phyloP scores from a whole-genome alignment of 2,113 vertebrate species.

The Lipophrys pholis region DNA sequence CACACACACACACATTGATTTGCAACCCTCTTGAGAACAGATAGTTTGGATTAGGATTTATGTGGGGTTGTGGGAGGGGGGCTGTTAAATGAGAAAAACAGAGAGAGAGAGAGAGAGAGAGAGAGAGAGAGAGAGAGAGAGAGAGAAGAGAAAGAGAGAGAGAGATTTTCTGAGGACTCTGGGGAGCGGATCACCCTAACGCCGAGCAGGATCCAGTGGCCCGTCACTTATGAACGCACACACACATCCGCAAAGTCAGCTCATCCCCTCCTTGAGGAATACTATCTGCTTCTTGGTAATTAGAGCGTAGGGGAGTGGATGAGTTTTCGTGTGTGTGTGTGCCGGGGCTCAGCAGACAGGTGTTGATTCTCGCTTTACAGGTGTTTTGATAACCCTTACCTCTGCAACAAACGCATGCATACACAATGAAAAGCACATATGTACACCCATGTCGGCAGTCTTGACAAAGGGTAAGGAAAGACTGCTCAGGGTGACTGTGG shows the following conservation, averaged over 20 bases:
- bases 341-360: slow-evolving; percentile 38
- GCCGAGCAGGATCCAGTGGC: slow-evolving; percentile 57
- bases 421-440: slow-evolving; percentile 30
- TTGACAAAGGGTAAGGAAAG: slow-evolving; percentile 49
- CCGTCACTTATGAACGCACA: slow-evolving; percentile 33
- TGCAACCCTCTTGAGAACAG: slow-evolving; percentile 26
- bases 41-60: slow-evolving; percentile 3
- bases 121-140: not conserved
- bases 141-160: not conserved
- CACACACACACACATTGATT: slow-evolving; percentile 2
- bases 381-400: slow-evolving; percentile 66
- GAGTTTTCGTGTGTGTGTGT: slow-evolving; percentile 13
- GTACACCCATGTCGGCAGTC: slow-evolving; percentile 9
- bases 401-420: slow-evolving; percentile 5
- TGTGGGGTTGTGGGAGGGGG: slow-evolving; percentile 7
- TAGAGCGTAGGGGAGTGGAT: slow-evolving; percentile 62
- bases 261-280: slow-evolving; percentile 49
- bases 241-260: slow-evolving; percentile 9
- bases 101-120: slow-evolving; percentile 4
- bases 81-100: not conserved
- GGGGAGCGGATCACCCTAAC: slow-evolving; percentile 60
- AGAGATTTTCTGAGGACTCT: slow-evolving; percentile 56
- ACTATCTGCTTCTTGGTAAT: slow-evolving; percentile 66
- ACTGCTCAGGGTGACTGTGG: slow-evolving; percentile 62
- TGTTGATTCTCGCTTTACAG: slow-evolving; percentile 68